Evolutionary conservation across 2,888 invertebrate species (phyloP).

Genomic region (Phaonia tiefii): DNA sequence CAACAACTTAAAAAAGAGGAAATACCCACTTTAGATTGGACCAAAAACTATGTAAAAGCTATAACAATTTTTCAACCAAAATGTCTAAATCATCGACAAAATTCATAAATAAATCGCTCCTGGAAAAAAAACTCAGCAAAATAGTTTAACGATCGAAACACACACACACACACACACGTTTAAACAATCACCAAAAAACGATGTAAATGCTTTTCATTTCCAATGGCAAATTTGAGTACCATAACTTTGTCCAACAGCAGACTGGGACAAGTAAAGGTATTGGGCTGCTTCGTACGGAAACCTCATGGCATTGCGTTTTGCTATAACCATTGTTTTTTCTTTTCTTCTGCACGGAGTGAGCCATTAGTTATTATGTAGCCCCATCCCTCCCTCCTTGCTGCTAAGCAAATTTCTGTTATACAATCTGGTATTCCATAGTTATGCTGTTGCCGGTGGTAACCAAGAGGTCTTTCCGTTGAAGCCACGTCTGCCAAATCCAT

Average conservation of each 20-base stretch:
- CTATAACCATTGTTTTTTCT: constrained; percentile 14
- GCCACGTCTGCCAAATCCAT: constrained; percentile 21
- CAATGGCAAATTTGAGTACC: neutral
- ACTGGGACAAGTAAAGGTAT: neutral
- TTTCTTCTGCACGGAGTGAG: neutral
- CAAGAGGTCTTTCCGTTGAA: constrained; percentile 26
- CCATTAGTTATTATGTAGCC: constrained; percentile 26
- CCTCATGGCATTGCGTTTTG: constrained; percentile 27
- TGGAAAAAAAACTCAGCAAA: constrained; percentile 8
- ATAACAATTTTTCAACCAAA: constrained; percentile 1
- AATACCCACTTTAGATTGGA: too few relatives aligned
- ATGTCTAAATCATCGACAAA: constrained; percentile 22
- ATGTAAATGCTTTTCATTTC: too few relatives aligned
- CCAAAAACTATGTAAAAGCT: too few relatives aligned
- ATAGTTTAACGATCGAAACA: constrained; percentile 36
- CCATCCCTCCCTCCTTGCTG: neutral
- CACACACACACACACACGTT: neutral
- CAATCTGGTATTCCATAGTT: neutral
- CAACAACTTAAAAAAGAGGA: too few relatives aligned
- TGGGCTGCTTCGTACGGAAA: neutral
- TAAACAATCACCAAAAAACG: too few relatives aligned
- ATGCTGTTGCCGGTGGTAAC: neutral
- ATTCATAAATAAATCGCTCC: constrained; percentile 10
- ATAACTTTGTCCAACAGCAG: neutral
- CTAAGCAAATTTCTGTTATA: neutral